These are phyloP conservation scores for Schizothorax lantsangensis DNA, from an alignment of 2,797 vertebrate genomes.

Conservation along the genomic window DNA sequence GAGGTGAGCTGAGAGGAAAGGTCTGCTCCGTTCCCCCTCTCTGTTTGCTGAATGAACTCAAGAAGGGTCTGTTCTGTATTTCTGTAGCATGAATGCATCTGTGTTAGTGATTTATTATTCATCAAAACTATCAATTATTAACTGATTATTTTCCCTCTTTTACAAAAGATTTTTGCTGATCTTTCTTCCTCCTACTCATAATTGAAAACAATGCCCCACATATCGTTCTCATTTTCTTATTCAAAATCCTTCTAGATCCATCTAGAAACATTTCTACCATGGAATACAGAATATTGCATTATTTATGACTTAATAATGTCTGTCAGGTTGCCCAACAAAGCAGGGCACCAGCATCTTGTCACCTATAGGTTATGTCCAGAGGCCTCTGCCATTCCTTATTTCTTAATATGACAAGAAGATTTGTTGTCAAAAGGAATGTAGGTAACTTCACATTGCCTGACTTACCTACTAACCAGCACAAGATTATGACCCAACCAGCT, in stretches of 20 bases:
- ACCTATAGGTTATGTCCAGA: conserved; percentile 21
- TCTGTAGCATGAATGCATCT: conserved; percentile 76
- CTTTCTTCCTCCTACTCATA: conserved; percentile 48
- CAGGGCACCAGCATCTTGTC: conserved; percentile 17
- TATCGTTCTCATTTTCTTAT: conserved; percentile 64
- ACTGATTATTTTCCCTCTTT: conserved; percentile 71
- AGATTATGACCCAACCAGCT: neutral
- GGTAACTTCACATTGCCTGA: neutral
- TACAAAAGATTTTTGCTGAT: conserved; percentile 61
- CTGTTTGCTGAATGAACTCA: conserved; percentile 80
- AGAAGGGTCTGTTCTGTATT: conserved; percentile 65
- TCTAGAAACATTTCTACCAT: neutral
- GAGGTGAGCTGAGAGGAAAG: conserved; percentile 57
- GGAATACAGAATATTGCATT: neutral
- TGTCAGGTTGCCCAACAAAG: neutral
- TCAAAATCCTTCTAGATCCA: conserved; percentile 42
- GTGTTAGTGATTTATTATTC: conserved; percentile 78
- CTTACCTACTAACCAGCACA: neutral
- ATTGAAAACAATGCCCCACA: conserved; percentile 68
- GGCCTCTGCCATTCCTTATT: neutral
- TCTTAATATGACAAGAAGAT: neutral
- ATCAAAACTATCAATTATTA: conserved; percentile 77
- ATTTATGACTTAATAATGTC: conserved; percentile 18
- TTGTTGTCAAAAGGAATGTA: conserved; percentile 2
- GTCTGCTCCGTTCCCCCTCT: conserved; percentile 24